phyloP scores from a whole-genome alignment of 2,888 invertebrate genomes.

The Drosophila paucipuncta region DNA sequence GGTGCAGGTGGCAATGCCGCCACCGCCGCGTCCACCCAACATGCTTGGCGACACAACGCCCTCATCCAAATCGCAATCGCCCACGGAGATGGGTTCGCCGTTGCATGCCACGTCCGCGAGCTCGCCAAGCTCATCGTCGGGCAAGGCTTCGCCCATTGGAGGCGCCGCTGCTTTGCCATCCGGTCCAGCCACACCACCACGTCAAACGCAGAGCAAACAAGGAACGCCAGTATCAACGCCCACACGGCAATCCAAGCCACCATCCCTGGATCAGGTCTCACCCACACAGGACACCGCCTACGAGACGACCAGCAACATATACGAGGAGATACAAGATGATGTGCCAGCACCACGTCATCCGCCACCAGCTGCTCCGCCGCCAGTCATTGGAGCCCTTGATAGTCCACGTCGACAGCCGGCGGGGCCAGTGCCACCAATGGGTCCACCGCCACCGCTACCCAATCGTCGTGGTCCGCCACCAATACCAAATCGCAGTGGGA shows the following conservation, averaged over 20 bases:
- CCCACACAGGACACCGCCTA: constrained; percentile 58
- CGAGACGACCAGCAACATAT: constrained; percentile 85
- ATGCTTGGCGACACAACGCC: constrained; percentile 67
- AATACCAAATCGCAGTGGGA: constrained; percentile 84
- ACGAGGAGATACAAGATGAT: constrained; percentile 87
- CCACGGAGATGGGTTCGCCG: constrained; percentile 71
- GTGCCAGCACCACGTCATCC: constrained; percentile 87
- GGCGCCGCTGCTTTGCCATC: constrained; percentile 47
- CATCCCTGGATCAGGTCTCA: constrained; percentile 65
- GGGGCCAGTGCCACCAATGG: constrained; percentile 84
- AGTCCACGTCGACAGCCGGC: constrained; percentile 57
- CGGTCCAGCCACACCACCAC: constrained; percentile 78
- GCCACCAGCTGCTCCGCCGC: constrained; percentile 86
- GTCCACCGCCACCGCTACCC: constrained; percentile 88
- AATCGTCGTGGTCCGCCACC: constrained; percentile 86
- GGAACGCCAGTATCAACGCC: constrained; percentile 81
- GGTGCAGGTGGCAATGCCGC: constrained; percentile 59
- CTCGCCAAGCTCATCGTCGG: constrained; percentile 73
- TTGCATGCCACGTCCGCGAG: constrained; percentile 62
- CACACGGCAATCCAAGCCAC: constrained; percentile 72
- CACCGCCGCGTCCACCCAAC: constrained; percentile 67
- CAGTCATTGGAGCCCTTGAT: constrained; percentile 62
- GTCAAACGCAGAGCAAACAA: constrained; percentile 78
- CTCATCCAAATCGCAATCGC: constrained; percentile 81
- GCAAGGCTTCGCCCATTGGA: constrained; percentile 73